Evolutionary conservation across 2,888 invertebrate species (phyloP).

Genomic region (Pecten maximus): DNA sequence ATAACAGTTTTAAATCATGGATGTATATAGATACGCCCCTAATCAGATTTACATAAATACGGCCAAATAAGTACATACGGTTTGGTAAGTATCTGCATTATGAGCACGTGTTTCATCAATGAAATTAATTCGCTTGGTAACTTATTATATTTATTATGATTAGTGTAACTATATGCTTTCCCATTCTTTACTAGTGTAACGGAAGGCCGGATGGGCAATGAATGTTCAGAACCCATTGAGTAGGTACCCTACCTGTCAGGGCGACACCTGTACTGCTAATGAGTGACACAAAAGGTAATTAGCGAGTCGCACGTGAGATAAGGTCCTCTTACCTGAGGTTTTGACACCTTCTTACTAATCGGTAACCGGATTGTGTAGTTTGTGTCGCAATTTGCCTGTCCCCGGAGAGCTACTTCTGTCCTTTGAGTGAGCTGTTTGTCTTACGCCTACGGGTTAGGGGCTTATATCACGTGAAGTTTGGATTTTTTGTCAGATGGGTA

Average conservation of each 20-base stretch:
- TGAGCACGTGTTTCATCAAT: too few species aligned
- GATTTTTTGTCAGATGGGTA: background rate
- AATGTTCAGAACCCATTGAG: background rate
- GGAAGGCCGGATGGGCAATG: too few species aligned
- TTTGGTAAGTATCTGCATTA: too few species aligned
- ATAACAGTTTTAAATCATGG: too few species aligned
- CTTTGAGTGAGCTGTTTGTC: background rate
- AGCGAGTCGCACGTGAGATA: background rate
- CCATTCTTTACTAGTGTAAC: too few species aligned
- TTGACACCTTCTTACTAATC: background rate
- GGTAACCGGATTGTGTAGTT: background rate
- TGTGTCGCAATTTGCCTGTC: background rate
- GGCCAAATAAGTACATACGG: too few species aligned
- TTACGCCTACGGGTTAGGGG: background rate
- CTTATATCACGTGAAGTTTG: background rate
- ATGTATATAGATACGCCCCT: too few species aligned
- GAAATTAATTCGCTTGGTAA: too few species aligned
- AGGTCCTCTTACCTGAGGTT: background rate
- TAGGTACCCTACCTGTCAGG: background rate
- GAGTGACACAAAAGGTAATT: background rate
- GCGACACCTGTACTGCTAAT: background rate
- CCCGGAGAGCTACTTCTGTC: background rate
- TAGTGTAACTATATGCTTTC: too few species aligned
- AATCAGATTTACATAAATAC: too few species aligned
- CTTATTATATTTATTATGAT: too few species aligned